These are phyloP conservation scores for Eubasilissa regina DNA, from an alignment of 1,140 invertebrate genomes.

Conservation along the genomic window DNA sequence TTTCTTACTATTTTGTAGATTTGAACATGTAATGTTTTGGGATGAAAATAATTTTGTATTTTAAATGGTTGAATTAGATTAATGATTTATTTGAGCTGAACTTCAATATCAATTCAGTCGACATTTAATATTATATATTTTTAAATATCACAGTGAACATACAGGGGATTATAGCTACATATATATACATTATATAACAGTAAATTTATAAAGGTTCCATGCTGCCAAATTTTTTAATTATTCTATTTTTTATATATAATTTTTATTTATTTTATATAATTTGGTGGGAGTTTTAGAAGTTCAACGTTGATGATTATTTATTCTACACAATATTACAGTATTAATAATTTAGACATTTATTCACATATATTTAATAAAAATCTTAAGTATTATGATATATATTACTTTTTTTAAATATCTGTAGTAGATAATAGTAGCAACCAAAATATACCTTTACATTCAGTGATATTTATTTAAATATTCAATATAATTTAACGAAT, in stretches of 20 bases:
- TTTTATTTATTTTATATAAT: not conserved
- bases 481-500: no score
- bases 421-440: not conserved
- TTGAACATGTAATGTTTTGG: not conserved
- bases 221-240: slow-evolving; percentile 10
- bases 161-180: slow-evolving; percentile 37
- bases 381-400: slow-evolving; percentile 13
- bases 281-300: slow-evolving; percentile 32
- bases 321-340: not conserved
- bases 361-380: slow-evolving; percentile 13
- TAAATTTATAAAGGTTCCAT: slow-evolving; percentile 13
- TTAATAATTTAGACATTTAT: not conserved
- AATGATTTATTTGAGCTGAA: slow-evolving; percentile 22
- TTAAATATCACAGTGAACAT: slow-evolving; percentile 44
- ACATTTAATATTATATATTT: slow-evolving; percentile 37
- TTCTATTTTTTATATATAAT: slow-evolving; percentile 9
- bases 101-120: slow-evolving; percentile 25
- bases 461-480: no score
- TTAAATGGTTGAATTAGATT: not conserved
- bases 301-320: slow-evolving; percentile 12
- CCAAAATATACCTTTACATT: not conserved
- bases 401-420: not conserved
- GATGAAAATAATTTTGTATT: no score
- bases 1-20: not conserved
- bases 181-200: slow-evolving; percentile 9